Conservation (phyloP, 2,888 invertebrate species). For the Bugulina stolonifera region DNA sequence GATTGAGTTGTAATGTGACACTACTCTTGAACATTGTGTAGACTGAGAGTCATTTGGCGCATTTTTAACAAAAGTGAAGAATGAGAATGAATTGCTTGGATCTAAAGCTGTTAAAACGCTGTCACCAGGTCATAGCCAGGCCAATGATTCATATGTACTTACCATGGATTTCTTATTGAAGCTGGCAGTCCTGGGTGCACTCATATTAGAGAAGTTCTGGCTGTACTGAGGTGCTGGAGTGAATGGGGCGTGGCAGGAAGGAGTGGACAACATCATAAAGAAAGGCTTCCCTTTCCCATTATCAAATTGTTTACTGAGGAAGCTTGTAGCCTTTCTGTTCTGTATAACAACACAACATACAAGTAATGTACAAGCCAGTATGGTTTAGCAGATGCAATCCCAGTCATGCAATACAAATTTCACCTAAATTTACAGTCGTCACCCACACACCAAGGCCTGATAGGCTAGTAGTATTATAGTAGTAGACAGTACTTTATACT, state of each 20-base stretch:
- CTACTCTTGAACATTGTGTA: neutral
- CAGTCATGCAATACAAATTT: no score
- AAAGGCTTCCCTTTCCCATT: slow-evolving; percentile 58
- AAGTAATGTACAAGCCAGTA: no score
- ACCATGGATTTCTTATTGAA: slow-evolving; percentile 55
- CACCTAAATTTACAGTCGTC: no score
- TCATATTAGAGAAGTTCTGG: slow-evolving; percentile 60
- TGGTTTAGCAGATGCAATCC: no score
- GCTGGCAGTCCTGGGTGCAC: slow-evolving; percentile 63
- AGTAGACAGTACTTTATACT: no score
- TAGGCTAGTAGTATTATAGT: no score
- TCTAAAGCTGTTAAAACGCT: neutral
- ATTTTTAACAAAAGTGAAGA: neutral
- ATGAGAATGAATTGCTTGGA: neutral
- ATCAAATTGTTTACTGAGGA: slow-evolving; percentile 34
- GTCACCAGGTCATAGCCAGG: neutral
- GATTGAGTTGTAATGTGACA: neutral
- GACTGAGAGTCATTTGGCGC: neutral
- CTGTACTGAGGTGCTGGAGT: slow-evolving; percentile 71
- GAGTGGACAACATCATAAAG: slow-evolving; percentile 78
- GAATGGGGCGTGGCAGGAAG: slow-evolving; percentile 81
- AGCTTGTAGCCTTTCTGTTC: slow-evolving; percentile 45
- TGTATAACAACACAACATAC: no score
- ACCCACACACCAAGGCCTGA: no score
- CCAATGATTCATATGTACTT: no score